Evolutionary conservation across 2,888 invertebrate genomes (phyloP), one percentile per base, ranked within the genome.

Genomic region (Drosophila villosipedis): DNA sequence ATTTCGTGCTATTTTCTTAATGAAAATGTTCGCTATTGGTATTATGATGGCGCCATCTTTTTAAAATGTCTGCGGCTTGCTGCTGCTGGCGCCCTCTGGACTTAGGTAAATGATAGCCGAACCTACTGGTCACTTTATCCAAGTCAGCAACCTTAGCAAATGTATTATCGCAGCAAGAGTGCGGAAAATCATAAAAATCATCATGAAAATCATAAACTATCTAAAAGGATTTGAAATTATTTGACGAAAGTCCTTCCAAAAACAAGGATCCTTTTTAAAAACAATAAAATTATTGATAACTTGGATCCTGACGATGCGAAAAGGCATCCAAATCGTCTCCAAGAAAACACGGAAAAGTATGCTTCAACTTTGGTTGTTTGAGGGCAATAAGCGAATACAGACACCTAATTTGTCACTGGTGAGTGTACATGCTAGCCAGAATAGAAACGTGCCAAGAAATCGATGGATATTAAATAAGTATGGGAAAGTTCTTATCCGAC

Each of bases 1-100:
- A 35, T 33, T 30, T 25, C 1, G 43, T 73, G 39, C 62, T 49
- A 39, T 73, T 53, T 78, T 60, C 25, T 12, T 25, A 47, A 62
- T 62, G 2, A 12, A 66, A 55, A 19, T 19, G 22, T 47, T 39
- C n/a, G 28, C 9, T 19, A 12, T 5, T 2, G 2, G 28, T 1
- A 14, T 14, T 1, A 1, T 4, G 4, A 10, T 58, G 16, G 25
- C 37, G 55, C 28, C 31, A 16, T 14, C 60, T 58, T 19, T 60
- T 31, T 39, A 3, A 10, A 10, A 2, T 25, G 3, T 22, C 12
- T 4, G 6, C 12, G 19, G 2, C 43, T 30, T 4, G 1, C 1
- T 10, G 16, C 0, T 12, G 4, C 0, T 25, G 22, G 28, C 19
- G 33, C 30, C 10, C 37, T 12, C 43, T 52, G 14, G 3, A 4